Evolutionary conservation across 2,797 vertebrate genomes (phyloP), one percentile per base, ranked within the genome.

Genomic region (Malurus leucopterus): DNA sequence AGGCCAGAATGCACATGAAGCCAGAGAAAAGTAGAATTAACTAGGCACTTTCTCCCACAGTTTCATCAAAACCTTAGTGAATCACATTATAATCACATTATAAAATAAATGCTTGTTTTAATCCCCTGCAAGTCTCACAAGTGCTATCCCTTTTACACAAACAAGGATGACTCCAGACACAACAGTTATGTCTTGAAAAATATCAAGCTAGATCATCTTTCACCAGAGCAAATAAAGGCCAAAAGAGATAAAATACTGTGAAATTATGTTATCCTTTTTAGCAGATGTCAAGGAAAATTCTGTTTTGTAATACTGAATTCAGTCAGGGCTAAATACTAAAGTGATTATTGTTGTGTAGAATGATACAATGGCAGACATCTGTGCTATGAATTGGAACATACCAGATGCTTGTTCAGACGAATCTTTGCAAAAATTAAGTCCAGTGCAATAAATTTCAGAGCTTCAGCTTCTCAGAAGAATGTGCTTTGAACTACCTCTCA

Each of bases 161-260:
- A 90, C 89, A 90, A 50, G 32, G 51, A 46, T 63, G 57, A 76
- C 47, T 90, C 69, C 88, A 87, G 89, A 82, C 80, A 92, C 68
- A 92, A 86, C 91, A 91, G 40, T 84, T 84, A 79, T 30, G 72
- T 88, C 80, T 83, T 85, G 63, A 77, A 59, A 91, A 93, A 85
- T 91, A 92, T 34, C 58, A 64, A 59, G 20, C 47, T 43, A 63
- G 38, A 81, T 71, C 46, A 19, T 64, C n/a, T 91, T 93, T 78
- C 62, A 67, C 40, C 20, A 30, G 44, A 54, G 78, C 40, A 88
- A 89, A 75, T 51, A 82, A 85, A 73, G 68, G 61, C 57, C 57
- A 87, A 55, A 34, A 62, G 61, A 78, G 50, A 89, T 57, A 75
- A 88, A 88, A 86, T 10, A 32, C 47, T 69, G 16, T 58, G 23